Percentiles rank a stretch among this genome's conserved stretches.
Conservation (phyloP, 1,140 invertebrate species). For the Pteromalus puparum region DNA sequence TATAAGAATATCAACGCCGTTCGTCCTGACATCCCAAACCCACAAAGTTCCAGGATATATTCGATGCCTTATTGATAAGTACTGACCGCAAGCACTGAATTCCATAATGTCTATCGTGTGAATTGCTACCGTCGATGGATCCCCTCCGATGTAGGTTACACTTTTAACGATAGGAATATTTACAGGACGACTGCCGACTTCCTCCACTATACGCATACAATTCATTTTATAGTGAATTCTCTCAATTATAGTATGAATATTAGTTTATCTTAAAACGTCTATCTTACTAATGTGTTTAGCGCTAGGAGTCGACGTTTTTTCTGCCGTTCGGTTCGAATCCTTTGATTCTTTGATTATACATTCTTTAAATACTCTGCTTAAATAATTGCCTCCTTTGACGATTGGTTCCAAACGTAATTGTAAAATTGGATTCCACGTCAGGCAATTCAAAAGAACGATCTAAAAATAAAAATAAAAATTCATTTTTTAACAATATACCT, state of each 20-base stretch:
- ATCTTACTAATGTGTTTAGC: constrained; percentile 64
- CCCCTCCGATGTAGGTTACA: constrained; percentile 54
- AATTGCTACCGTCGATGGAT: constrained; percentile 50
- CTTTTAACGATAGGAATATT: constrained; percentile 68
- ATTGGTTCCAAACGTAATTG: constrained; percentile 67
- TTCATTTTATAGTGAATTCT: no score
- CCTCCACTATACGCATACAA: constrained; percentile 62
- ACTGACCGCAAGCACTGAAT: constrained; percentile 70
- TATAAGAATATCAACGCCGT: constrained; percentile 68
- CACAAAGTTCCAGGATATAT: constrained; percentile 70
- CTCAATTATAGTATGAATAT: no score
- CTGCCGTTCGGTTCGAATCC: not conserved
- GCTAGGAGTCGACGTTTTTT: constrained; percentile 50
- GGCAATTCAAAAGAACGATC: constrained; percentile 68
- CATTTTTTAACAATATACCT: not conserved
- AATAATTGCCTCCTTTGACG: constrained; percentile 65
- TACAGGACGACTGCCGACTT: constrained; percentile 66
- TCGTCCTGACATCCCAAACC: constrained; percentile 69
- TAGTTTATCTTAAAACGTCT: not conserved
- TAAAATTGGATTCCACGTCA: constrained; percentile 70
- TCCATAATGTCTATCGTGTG: constrained; percentile 66
- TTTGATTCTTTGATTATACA: constrained; percentile 56
- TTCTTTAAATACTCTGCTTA: constrained; percentile 70
- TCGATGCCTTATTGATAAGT: constrained; percentile 68
- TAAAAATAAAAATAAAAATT: constrained; percentile 52